Evolutionary conservation across 2,113 vertebrate species (phyloP).

Genomic region (human): DNA sequence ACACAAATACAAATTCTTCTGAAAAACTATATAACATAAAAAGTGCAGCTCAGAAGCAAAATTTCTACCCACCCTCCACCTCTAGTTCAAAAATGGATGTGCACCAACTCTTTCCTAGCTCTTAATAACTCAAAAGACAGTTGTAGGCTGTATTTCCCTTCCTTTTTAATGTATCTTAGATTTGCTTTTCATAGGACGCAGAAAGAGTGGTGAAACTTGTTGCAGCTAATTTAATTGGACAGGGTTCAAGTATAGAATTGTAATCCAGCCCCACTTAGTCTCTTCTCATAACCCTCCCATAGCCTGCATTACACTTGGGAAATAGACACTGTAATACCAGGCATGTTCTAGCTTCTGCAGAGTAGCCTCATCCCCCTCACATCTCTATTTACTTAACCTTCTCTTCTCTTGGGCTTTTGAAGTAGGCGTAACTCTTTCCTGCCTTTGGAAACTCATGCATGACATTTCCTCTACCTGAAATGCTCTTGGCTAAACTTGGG

Average conservation of each 20-base stretch:
- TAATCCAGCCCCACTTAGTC: background rate
- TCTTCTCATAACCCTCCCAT: background rate
- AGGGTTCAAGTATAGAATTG: background rate
- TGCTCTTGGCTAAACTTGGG: background rate
- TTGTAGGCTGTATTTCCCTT: background rate
- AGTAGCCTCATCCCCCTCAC: accelerated
- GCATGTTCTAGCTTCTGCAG: accelerated
- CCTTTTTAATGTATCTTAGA: background rate
- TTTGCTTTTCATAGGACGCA: background rate
- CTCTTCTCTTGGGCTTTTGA: background rate
- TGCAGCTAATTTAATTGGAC: background rate
- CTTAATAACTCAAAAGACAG: background rate
- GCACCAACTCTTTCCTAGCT: background rate
- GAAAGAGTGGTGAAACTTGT: background rate
- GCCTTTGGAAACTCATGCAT: background rate
- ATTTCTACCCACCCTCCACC: background rate
- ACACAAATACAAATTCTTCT: background rate
- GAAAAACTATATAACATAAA: background rate
- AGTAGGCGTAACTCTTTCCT: background rate
- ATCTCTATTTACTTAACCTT: background rate
- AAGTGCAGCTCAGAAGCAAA: background rate
- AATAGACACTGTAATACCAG: background rate
- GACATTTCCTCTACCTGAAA: background rate
- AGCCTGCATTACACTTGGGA: background rate
- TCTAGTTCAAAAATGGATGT: background rate